Base-by-base conservation (phyloP, 2,888 invertebrate genomes). In the Xanthia togata region DNA sequence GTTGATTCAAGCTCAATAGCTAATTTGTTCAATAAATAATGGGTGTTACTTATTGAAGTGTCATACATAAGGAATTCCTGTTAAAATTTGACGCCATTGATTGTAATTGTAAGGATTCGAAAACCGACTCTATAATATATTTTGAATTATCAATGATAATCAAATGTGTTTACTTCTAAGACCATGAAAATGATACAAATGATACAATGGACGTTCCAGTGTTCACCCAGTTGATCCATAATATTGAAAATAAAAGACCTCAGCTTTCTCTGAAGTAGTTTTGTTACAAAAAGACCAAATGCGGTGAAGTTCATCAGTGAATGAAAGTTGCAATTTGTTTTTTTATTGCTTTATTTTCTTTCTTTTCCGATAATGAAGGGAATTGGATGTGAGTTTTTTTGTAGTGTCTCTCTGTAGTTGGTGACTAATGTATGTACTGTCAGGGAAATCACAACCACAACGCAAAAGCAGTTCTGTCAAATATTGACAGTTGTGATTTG, bases 211-310 rank as follows among this genome's bases (percentile, higher is more conserved):
- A 0, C 17, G 0, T 50, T 65, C 9, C 2, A 55, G 23, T 50
- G 41, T 68, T 63, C 74, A 63, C 26, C 17, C 26, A 44, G 50
- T 20, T 44, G 9, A 69, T 65, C 60, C 8, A 59, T 81, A 70
- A 78, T 80, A 82, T 82, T 73, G 41, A 80, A 82, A 79, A 82
- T 70, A 83, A 76, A 78, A 71, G 57, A 79, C 9, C 11, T 20
- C 14, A 26, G 65, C 87, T 87, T 85, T 87, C 87, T 82, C 87
- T 81, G 57, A 53, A 60, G 53, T 50, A 76, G 44, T 70, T 75
- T 75, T 78, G 38, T 73, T 55, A 65, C 67, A 78, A 72, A 78
- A 74, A 77, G 65, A 70, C 73, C 75, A 76, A 81, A 64, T 64
- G 79, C 67, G 60, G 71, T 76, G 72, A 78, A 62, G 67, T 74